A percentile compares a stretch with the other conserved stretches of the same genome.
These are phyloP conservation scores for Eolophus roseicapilla DNA, from an alignment of 2,113 vertebrate species.

Conservation along the genomic window DNA sequence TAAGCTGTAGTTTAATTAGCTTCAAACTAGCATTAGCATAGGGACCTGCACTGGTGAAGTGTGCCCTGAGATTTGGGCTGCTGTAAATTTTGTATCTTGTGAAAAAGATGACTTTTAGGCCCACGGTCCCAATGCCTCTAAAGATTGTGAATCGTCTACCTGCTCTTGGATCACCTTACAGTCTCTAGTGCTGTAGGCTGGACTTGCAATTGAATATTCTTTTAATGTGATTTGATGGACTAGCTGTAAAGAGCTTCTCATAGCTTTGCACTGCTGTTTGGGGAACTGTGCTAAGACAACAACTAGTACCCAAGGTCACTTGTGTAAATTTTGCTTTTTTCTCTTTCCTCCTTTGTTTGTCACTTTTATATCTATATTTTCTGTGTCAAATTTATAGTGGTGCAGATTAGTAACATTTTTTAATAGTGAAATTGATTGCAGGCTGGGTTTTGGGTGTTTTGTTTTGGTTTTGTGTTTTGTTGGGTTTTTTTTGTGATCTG, in stretches of 20 bases:
- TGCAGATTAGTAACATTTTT: neutral
- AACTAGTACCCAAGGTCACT: neutral
- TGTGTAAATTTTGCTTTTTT: neutral
- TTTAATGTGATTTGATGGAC: neutral
- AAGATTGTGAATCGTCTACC: neutral
- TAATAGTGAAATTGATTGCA: neutral
- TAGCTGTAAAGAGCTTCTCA: neutral
- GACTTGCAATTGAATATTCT: neutral
- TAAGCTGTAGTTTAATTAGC: neutral
- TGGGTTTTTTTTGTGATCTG: neutral
- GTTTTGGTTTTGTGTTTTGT: neutral
- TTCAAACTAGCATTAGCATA: neutral
- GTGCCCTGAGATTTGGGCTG: neutral
- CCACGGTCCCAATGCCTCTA: fast-evolving
- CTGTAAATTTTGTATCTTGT: neutral
- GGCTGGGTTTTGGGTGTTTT: neutral
- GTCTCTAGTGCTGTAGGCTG: neutral
- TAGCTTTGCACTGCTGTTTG: neutral
- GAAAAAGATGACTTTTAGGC: neutral
- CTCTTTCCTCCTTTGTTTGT: neutral
- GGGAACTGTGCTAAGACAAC: neutral
- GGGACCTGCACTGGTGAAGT: neutral
- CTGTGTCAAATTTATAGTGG: neutral
- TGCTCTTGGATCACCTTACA: neutral
- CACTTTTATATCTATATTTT: neutral